phyloP scores from a whole-genome alignment of 2,888 invertebrate genomes.

The Taphrorychus bicolor region DNA sequence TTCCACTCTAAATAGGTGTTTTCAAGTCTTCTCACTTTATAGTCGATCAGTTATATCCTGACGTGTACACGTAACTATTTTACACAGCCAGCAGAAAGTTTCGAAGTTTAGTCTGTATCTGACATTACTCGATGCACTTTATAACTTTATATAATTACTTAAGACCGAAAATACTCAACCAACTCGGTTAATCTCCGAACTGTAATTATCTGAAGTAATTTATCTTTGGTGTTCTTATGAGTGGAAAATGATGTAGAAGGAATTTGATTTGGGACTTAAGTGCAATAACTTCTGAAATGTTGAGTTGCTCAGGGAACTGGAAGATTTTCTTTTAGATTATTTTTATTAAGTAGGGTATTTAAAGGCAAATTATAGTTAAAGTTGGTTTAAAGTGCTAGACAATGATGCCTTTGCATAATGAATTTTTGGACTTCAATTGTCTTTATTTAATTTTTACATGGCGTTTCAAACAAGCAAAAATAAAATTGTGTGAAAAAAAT shows the following conservation, averaged over 20 bases:
- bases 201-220: not conserved
- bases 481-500: too few species aligned
- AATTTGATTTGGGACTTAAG: not conserved
- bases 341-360: too few species aligned
- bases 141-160: not conserved
- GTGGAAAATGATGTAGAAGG: not conserved
- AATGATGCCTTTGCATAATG: too few species aligned
- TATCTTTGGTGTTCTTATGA: not conserved
- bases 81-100: not conserved
- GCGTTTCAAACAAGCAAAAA: too few species aligned
- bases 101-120: not conserved
- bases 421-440: too few species aligned
- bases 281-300: too few species aligned
- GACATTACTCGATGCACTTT: not conserved
- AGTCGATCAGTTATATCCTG: not conserved
- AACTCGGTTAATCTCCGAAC: not conserved
- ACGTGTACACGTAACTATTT: not conserved
- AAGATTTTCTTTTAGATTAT: too few species aligned
- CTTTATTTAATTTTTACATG: too few species aligned
- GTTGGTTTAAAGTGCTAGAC: too few species aligned
- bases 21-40: not conserved
- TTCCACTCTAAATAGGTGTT: not conserved
- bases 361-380: too few species aligned
- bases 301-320: too few species aligned
- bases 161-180: not conserved